A percentile compares a stretch with the other conserved stretches of the same genome.
Conservation (phyloP, 2,113 vertebrate genomes). For the Coptodon bakossiorum region DNA sequence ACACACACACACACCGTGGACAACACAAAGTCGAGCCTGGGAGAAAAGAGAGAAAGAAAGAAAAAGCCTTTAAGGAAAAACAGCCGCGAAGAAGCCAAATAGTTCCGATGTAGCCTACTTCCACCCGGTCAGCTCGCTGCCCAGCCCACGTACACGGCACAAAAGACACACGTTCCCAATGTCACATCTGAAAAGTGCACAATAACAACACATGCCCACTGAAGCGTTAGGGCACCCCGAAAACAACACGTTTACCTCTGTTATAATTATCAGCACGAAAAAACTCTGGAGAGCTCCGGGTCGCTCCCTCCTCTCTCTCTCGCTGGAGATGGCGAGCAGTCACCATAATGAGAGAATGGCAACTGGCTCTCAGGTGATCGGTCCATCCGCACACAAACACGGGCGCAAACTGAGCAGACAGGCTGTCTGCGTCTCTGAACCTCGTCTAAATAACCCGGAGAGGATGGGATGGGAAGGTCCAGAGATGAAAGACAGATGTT, state of each 20-base stretch:
- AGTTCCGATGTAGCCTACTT: constrained; percentile 14
- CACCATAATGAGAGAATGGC: constrained; percentile 29
- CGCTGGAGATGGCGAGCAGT: constrained; percentile 45
- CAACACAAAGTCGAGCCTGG: constrained; percentile 34
- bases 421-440: not conserved
- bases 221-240: not conserved
- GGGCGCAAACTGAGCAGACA: not conserved
- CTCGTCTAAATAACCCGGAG: not conserved
- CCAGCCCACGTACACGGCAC: constrained; percentile 33
- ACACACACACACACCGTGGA: not conserved
- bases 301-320: not conserved
- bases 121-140: constrained; percentile 39
- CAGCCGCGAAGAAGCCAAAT: constrained; percentile 3
- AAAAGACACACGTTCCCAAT: constrained; percentile 44
- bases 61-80: not conserved
- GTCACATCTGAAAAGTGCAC: constrained; percentile 34
- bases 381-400: constrained; percentile 1
- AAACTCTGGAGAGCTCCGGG: constrained; percentile 58
- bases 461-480: not conserved
- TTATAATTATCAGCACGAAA: constrained; percentile 9
- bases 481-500: not conserved
- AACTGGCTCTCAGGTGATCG: constrained; percentile 55
- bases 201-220: not conserved
- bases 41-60: not conserved
- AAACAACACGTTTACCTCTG: constrained; percentile 1